These are phyloP conservation scores for Eupithecia subfuscata DNA, from an alignment of 2,888 invertebrate genomes.

Conservation along the genomic window DNA sequence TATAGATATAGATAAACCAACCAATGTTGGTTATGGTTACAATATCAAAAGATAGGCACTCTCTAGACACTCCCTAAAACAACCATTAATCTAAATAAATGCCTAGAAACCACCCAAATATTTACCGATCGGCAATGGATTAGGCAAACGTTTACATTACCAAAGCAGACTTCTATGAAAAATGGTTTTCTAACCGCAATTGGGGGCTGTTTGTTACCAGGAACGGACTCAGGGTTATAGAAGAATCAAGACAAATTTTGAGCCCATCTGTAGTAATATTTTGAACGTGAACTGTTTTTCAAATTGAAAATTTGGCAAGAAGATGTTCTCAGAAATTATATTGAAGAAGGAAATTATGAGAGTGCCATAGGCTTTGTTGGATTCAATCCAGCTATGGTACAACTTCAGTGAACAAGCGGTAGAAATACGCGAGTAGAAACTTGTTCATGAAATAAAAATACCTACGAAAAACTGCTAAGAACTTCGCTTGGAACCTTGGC, in stretches of 20 bases:
- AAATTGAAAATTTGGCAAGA: not conserved
- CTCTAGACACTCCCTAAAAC: constrained; percentile 23
- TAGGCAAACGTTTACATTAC: constrained; percentile 52
- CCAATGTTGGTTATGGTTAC: not conserved
- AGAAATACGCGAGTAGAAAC: not conserved
- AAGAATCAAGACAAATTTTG: not conserved
- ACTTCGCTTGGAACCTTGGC: not conserved
- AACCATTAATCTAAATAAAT: constrained; percentile 19
- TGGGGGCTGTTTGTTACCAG: constrained; percentile 17
- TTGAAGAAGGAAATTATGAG: too few species aligned
- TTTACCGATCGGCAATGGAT: constrained; percentile 49
- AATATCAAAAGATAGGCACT: not conserved
- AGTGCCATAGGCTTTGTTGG: too few species aligned
- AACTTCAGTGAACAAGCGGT: too few species aligned
- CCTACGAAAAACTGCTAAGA: not conserved
- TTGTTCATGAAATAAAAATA: not conserved
- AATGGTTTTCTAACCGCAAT: constrained; percentile 43
- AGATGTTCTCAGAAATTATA: not conserved
- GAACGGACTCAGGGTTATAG: not conserved
- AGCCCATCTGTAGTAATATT: not conserved
- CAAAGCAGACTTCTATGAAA: constrained; percentile 45
- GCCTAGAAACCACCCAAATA: constrained; percentile 31
- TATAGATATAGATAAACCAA: not conserved
- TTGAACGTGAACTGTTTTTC: not conserved
- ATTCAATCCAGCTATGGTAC: too few species aligned